Evolutionary conservation across 2,113 vertebrate genomes (phyloP), one percentile per base, ranked within the genome.

Genomic region (Catharus minimus): DNA sequence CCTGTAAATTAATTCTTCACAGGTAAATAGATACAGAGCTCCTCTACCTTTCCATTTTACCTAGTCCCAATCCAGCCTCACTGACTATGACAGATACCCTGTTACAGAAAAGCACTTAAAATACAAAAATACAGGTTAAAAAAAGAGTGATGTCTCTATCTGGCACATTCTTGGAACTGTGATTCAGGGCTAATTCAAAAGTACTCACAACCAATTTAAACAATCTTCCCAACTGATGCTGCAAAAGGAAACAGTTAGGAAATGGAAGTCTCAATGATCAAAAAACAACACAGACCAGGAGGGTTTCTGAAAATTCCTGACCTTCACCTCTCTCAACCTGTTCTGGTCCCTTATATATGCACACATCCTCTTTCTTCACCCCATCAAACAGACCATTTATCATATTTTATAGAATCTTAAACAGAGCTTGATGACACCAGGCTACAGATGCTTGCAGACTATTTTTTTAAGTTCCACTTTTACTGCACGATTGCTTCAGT

Each of bases 401-500:
- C 15, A 3, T 64, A 73, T 85, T 62, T 73, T 61, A 87, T 3
- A 81, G 20, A 46, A 33, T 28, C 68, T 83, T 73, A 73, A 86
- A 39, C 44, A 28, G 46, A 75, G 56, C 76, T 38, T 41, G 33
- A 77, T 76, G 28, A 57, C 36, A 57, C 36, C 69, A 86, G 36
- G n/a, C 49, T 82, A 87, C 52, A 36, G 47, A 92, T 33, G 65
- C 15, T 81, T 68, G 20, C 13, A 79, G 41, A 52, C 55, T 86
- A 18, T 76, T 57, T 78, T 76, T 74, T 72, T 10, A 93, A 92
- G 58, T 87, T 88, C 62, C 62, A 69, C 30, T 65, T 82, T 52
- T 10, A 53, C 79, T n/a, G 68, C 82, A 75, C 56, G 58, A 82
- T 33, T 56, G 55, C 43, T 66, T 90, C 81, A 53, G 32, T 75